These are phyloP conservation scores for Mugil cephalus DNA, from an alignment of 2,113 vertebrate genomes.

Conservation along the genomic window DNA sequence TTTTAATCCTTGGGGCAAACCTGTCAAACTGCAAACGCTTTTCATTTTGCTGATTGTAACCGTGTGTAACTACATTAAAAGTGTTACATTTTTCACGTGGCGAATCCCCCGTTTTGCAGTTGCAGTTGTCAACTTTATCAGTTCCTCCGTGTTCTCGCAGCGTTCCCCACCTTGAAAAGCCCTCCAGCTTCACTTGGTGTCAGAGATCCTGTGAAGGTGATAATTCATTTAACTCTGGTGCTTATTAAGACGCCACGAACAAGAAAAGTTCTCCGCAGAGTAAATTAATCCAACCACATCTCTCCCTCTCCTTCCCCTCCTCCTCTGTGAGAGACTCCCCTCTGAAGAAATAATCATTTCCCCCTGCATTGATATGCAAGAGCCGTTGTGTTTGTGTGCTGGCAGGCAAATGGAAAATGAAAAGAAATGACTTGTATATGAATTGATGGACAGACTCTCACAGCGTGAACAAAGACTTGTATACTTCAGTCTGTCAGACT, in stretches of 20 bases:
- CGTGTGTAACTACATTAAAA: not conserved
- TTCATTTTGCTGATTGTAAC: no score
- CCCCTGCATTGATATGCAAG: not conserved
- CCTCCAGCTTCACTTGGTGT: not conserved
- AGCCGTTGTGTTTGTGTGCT: not conserved
- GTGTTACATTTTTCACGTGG: not conserved
- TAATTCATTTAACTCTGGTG: conserved; percentile 2
- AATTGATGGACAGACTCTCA: not conserved
- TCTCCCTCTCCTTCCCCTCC: not conserved
- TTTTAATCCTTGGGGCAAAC: not conserved
- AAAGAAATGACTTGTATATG: not conserved
- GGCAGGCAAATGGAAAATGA: not conserved
- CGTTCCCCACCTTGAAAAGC: not conserved
- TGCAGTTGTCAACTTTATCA: not conserved
- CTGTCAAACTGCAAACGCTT: no score
- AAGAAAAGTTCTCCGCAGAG: not conserved
- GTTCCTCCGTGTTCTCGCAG: not conserved
- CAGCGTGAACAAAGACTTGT: not conserved
- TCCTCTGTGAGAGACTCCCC: no score
- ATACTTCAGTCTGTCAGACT: not conserved
- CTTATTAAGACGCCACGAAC: conserved; percentile 8
- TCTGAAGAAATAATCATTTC: not conserved
- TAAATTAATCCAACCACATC: not conserved
- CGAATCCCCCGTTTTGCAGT: not conserved
- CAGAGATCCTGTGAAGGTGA: conserved; percentile 5